A percentile compares a stretch with the other conserved stretches of the same genome.
These are phyloP conservation scores for Conomelus anceps DNA, from an alignment of 2,888 invertebrate species.

Conservation along the genomic window DNA sequence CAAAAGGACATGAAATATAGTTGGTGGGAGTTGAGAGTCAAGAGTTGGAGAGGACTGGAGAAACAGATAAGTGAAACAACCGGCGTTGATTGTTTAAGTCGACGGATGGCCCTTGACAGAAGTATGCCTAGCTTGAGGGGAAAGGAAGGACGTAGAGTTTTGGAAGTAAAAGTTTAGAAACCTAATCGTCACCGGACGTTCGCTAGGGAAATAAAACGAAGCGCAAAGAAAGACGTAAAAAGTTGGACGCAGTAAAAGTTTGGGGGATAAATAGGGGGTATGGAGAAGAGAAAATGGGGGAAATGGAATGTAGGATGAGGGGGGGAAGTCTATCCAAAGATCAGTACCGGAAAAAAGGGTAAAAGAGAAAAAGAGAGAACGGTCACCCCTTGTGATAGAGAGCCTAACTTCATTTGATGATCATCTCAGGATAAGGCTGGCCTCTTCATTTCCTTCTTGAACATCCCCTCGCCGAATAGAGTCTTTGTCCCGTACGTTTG, in stretches of 20 bases:
- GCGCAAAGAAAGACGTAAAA: neutral
- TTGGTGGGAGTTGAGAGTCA: too few species aligned
- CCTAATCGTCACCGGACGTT: neutral
- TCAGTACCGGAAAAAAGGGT: neutral
- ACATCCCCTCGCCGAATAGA: neutral
- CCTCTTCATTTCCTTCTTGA: neutral
- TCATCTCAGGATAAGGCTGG: neutral
- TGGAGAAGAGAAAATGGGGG: neutral
- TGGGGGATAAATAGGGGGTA: neutral
- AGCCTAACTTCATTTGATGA: neutral
- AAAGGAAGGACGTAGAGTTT: neutral
- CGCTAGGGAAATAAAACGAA: neutral
- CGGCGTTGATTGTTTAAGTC: neutral
- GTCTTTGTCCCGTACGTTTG: neutral
- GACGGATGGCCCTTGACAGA: neutral
- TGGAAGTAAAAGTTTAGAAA: neutral
- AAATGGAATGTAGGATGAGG: too few species aligned
- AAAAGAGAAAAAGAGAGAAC: neutral
- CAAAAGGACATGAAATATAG: neutral
- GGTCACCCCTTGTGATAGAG: neutral
- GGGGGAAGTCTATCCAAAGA: neutral
- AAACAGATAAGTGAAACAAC: neutral
- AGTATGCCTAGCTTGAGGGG: neutral
- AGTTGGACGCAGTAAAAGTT: neutral
- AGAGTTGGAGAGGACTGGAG: neutral